Conservation (phyloP, 2,888 invertebrate genomes). For the Caenorhabditis sulstoni region DNA sequence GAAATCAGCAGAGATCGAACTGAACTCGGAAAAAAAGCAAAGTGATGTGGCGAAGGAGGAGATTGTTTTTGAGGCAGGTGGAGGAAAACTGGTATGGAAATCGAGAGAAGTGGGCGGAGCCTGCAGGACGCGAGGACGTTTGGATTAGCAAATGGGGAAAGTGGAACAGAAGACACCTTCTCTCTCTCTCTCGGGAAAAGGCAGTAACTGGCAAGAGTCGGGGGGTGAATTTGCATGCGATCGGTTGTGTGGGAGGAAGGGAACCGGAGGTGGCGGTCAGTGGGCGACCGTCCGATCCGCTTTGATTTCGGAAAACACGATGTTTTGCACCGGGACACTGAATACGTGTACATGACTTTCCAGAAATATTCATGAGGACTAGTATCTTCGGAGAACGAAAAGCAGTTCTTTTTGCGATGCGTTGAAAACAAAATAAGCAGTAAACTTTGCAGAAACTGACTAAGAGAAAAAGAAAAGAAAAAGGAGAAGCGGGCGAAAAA, state of each 20-base stretch:
- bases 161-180: conserved; percentile 36
- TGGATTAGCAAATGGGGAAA: conserved; percentile 37
- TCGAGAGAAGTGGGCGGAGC: conserved; percentile 38
- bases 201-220: conserved; percentile 20
- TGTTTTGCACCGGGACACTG: conserved; percentile 1
- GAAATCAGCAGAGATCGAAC: neutral
- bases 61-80: conserved; percentile 23
- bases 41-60: neutral
- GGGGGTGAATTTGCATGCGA: conserved; percentile 26
- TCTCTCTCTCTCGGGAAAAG: conserved; percentile 4
- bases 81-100: conserved; percentile 38
- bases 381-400: neutral
- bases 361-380: conserved; percentile 34
- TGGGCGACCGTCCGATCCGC: conserved; percentile 34
- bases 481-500: conserved; percentile 17
- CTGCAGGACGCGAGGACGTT: conserved; percentile 36
- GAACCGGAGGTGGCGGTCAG: conserved; percentile 16
- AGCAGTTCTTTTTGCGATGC: neutral
- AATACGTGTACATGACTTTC: too few relatives aligned
- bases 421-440: conserved; percentile 23
- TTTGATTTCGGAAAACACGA: conserved; percentile 15
- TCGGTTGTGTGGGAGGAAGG: conserved; percentile 34
- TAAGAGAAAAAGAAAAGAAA: conserved; percentile 13
- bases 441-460: conserved; percentile 28
- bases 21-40: conserved; percentile 8